Conservation (phyloP, 35 echinoderm and acorn worm species). For the Ophioderma brevispina region DNA sequence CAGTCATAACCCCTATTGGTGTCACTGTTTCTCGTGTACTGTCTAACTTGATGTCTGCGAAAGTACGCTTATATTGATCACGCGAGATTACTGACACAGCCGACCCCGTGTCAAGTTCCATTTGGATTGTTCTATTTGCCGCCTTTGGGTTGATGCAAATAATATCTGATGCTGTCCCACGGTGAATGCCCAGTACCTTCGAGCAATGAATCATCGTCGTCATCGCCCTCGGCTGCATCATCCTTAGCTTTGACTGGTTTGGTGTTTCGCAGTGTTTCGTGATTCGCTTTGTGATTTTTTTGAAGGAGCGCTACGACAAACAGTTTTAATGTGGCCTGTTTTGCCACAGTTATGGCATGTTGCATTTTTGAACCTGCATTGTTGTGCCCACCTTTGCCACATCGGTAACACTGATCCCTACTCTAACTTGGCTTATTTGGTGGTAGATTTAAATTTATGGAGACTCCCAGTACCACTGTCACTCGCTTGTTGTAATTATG, state of each 20-base stretch:
- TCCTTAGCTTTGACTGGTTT: background rate
- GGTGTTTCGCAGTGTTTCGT: no score
- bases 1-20: background rate
- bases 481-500: background rate
- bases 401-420: background rate
- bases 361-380: conserved; percentile 11
- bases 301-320: background rate
- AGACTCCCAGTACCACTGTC: no score
- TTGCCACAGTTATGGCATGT: conserved; percentile 33
- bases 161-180: background rate
- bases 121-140: background rate
- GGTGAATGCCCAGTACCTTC: background rate
- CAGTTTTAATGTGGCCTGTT: conserved; percentile 28
- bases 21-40: background rate
- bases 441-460: background rate
- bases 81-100: background rate
- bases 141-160: background rate
- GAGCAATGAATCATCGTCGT: background rate
- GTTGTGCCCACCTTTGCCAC: background rate
- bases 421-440: background rate
- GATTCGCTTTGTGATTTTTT: background rate
- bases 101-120: conserved; percentile 27
- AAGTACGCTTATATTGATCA: background rate
- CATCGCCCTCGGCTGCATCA: background rate
- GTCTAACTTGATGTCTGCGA: background rate